Conservation (phyloP, 2,888 invertebrate species). For the Ceratothoa steindachneri region DNA sequence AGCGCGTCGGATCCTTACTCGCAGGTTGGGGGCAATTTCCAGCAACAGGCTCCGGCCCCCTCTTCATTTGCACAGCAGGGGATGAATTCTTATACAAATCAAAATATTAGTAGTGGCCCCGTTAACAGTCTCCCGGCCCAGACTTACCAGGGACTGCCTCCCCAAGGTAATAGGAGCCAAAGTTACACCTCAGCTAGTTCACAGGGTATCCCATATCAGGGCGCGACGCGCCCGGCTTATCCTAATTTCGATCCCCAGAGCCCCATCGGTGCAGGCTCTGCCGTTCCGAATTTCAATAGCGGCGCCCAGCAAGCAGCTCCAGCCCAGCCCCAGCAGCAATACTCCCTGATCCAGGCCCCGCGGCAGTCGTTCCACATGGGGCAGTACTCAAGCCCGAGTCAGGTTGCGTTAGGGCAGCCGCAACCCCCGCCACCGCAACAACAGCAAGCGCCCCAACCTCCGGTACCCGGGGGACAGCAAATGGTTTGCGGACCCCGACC, state of each 20-base stretch:
- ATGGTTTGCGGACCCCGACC: conserved; percentile 33
- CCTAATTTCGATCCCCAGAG: conserved; percentile 43
- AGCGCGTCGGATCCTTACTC: conserved; percentile 27
- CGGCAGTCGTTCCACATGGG: conserved; percentile 27
- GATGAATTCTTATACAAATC: neutral
- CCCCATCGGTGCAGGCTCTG: conserved; percentile 33
- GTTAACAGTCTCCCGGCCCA: conserved; percentile 25
- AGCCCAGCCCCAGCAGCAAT: conserved; percentile 25
- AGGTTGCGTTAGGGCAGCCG: conserved; percentile 30
- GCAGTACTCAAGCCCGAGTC: conserved; percentile 29
- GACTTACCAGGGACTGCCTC: conserved; percentile 36
- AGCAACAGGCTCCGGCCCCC: conserved; percentile 22
- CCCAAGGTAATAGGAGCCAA: conserved; percentile 30
- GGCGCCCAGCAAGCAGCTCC: conserved; percentile 19
- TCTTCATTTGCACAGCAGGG: conserved; percentile 28
- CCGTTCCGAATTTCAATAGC: conserved; percentile 25
- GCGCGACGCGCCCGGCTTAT: conserved; percentile 35
- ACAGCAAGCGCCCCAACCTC: conserved; percentile 20
- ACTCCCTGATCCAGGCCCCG: conserved; percentile 19
- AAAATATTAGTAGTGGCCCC: conserved; percentile 27
- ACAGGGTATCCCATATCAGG: conserved; percentile 27
- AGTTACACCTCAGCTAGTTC: conserved; percentile 25
- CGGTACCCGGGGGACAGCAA: conserved; percentile 7
- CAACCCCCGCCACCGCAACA: conserved; percentile 9
- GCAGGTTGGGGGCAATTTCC: conserved; percentile 22